Evolutionary conservation across 2,888 invertebrate genomes (phyloP).

Genomic region (Drosophila infuscata): DNA sequence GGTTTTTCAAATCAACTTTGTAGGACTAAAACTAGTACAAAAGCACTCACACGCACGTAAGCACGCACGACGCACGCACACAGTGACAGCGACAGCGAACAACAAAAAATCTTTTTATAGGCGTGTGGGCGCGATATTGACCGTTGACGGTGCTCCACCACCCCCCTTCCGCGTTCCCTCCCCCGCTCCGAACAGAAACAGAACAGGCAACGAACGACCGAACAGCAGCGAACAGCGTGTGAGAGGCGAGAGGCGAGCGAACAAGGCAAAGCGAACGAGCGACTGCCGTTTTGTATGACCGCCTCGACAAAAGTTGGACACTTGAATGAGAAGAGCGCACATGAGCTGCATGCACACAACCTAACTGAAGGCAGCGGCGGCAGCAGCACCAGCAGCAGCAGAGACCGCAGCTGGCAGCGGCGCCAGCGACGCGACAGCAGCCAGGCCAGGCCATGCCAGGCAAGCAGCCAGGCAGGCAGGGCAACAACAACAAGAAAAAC

Average conservation of each 20-base stretch:
- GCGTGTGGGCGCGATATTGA: conserved; percentile 63
- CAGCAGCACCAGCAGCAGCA: conserved; percentile 52
- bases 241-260: conserved; percentile 38
- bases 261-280: conserved; percentile 48
- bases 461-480: conserved; percentile 48
- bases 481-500: conserved; percentile 49
- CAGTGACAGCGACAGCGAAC: conserved; percentile 16
- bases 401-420: conserved; percentile 61
- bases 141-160: conserved; percentile 47
- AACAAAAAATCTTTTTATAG: conserved; percentile 61
- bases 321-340: conserved; percentile 84
- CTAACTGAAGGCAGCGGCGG: conserved; percentile 55
- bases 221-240: conserved; percentile 28
- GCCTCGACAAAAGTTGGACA: conserved; percentile 84
- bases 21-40: conserved; percentile 11
- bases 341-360: conserved; percentile 81
- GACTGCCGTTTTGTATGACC: conserved; percentile 78
- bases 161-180: conserved; percentile 21
- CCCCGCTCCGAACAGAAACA: conserved; percentile 29
- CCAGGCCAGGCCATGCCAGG: conserved; percentile 54
- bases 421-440: conserved; percentile 59
- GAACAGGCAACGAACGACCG: conserved; percentile 48
- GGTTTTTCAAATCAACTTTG: conserved; percentile 47
- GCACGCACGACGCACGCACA: conserved; percentile 4
- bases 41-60: conserved; percentile 24